Evolutionary conservation across 2,888 invertebrate genomes (phyloP).

Genomic region (Sinotaia quadrata): DNA sequence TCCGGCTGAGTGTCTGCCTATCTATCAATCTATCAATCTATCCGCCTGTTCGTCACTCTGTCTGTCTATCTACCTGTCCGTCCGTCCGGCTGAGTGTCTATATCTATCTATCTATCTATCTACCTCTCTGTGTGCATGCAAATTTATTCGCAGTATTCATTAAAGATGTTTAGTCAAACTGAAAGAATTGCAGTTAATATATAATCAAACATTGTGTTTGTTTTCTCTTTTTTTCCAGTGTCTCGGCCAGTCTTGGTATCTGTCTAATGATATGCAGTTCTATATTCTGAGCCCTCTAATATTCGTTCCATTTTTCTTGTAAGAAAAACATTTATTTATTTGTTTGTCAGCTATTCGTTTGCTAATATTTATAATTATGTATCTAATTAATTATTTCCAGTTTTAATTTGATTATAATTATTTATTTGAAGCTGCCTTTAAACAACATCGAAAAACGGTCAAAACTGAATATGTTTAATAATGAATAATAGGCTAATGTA

Average conservation of each 20-base stretch:
- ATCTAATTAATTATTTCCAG: no score
- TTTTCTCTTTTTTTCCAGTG: conserved; percentile 25
- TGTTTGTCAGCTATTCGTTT: no score
- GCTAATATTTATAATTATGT: no score
- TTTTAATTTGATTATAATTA: neutral
- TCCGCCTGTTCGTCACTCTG: conserved; percentile 27
- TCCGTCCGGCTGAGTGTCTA: neutral
- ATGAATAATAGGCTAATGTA: no score
- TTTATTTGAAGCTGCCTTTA: no score
- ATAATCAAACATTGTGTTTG: no score
- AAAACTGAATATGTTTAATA: no score
- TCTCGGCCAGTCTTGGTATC: conserved; percentile 30
- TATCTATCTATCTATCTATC: neutral
- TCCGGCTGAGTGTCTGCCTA: neutral
- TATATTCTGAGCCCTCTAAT: conserved; percentile 25
- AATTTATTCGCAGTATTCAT: no score
- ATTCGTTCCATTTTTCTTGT: conserved; percentile 27
- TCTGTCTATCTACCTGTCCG: conserved; percentile 25
- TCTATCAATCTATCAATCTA: neutral
- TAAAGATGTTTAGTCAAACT: no score
- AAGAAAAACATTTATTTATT: no score
- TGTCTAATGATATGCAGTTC: conserved; percentile 34
- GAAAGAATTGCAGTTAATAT: no score
- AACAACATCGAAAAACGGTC: no score
- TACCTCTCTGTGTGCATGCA: neutral